Conservation (phyloP, 1,140 invertebrate genomes). For the Coelopa frigida region DNA sequence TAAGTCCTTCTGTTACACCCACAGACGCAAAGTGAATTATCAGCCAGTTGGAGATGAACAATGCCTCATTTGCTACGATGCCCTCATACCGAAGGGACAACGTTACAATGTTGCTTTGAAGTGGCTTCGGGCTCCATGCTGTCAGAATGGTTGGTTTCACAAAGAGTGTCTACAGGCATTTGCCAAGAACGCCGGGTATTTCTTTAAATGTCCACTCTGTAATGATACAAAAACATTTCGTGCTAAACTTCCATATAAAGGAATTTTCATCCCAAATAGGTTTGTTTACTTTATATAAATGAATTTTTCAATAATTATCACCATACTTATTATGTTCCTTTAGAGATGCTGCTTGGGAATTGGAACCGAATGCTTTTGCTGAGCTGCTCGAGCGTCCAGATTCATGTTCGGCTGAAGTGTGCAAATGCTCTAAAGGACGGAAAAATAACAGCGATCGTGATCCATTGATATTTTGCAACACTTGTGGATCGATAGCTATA, state of each 20-base stretch:
- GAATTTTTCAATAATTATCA: no score
- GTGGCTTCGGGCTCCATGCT: conserved; percentile 45
- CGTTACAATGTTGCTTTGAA: not conserved
- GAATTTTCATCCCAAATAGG: conserved; percentile 58
- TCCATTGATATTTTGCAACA: conserved; percentile 7
- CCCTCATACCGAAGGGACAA: not conserved
- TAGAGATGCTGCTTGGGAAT: conserved; percentile 62
- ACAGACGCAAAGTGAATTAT: conserved; percentile 8
- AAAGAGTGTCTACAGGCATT: conserved; percentile 47
- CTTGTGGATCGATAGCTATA: conserved; percentile 11
- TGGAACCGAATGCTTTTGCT: conserved; percentile 54
- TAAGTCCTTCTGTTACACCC: conserved; percentile 46
- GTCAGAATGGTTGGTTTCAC: conserved; percentile 48
- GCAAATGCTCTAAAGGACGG: conserved; percentile 28
- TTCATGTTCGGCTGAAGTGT: conserved; percentile 28
- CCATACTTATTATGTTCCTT: conserved; percentile 2
- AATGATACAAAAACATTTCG: conserved; percentile 55
- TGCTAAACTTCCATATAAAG: conserved; percentile 50
- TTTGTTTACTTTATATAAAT: conserved; percentile 8
- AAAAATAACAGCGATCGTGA: not conserved
- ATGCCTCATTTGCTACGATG: conserved; percentile 18
- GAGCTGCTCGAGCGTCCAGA: conserved; percentile 44
- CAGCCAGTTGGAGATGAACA: not conserved
- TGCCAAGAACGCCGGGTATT: conserved; percentile 52
- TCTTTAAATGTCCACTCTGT: conserved; percentile 63